These are phyloP conservation scores for Hemitrygon akajei DNA, from an alignment of 2,797 vertebrate genomes.

Conservation along the genomic window DNA sequence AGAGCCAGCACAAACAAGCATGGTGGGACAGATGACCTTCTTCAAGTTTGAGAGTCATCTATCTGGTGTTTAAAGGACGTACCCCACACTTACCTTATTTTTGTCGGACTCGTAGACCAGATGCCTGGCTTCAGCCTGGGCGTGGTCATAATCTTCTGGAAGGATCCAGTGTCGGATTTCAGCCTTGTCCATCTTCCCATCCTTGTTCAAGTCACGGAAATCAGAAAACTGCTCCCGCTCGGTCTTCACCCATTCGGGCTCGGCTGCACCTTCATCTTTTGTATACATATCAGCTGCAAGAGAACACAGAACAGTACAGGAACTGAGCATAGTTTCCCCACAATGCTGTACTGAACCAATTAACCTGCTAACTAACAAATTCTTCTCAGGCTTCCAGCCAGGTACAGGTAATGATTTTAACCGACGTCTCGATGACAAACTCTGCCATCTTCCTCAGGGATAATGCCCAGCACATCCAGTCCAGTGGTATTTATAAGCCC, in stretches of 20 bases:
- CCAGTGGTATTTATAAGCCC: too few relatives aligned
- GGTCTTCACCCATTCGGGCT: conserved; percentile 89
- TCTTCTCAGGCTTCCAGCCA: too few relatives aligned
- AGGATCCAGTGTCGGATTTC: conserved; percentile 97
- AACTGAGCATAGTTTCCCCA: too few relatives aligned
- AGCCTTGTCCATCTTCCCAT: conserved; percentile 88
- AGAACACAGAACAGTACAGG: too few relatives aligned
- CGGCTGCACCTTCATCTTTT: conserved; percentile 81
- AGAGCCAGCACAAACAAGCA: neutral
- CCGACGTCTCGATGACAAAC: too few relatives aligned
- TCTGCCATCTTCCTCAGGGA: too few relatives aligned
- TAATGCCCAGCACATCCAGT: too few relatives aligned
- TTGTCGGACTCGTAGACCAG: conserved; percentile 88
- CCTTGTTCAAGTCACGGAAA: conserved; percentile 92
- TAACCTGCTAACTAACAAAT: too few relatives aligned
- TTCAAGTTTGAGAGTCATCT: neutral
- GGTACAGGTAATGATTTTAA: too few relatives aligned
- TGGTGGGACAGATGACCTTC: neutral
- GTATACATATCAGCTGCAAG: conserved; percentile 96
- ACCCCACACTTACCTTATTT: conserved; percentile 68
- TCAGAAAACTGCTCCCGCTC: conserved; percentile 95
- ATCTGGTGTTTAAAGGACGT: neutral
- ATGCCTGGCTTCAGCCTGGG: conserved; percentile 87
- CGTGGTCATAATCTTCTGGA: conserved; percentile 92
- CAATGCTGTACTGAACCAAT: too few relatives aligned